phyloP scores from a whole-genome alignment of 1,140 invertebrate species.

The Lutraria rhynchaena region DNA sequence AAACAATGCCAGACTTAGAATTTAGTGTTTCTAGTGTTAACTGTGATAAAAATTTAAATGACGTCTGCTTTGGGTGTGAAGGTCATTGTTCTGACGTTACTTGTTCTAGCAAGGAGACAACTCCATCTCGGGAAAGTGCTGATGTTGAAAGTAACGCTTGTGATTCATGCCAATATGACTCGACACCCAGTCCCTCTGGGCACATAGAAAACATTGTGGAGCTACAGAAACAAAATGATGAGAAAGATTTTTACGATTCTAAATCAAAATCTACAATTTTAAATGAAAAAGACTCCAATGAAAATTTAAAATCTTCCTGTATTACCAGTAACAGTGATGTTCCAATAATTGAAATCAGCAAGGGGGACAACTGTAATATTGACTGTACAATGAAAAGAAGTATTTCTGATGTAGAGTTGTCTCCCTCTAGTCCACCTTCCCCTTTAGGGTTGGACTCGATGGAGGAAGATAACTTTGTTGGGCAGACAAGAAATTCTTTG shows the following conservation, averaged over 20 bases:
- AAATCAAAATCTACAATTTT: slow-evolving; percentile 60
- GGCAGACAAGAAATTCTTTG: slow-evolving; percentile 30
- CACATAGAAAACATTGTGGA: slow-evolving; percentile 64
- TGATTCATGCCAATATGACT: slow-evolving; percentile 68
- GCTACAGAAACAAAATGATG: slow-evolving; percentile 64
- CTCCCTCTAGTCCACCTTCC: slow-evolving; percentile 60
- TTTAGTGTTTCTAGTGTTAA: slow-evolving; percentile 33
- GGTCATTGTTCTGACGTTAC: slow-evolving; percentile 77
- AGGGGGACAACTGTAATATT: slow-evolving; percentile 64
- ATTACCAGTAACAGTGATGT: slow-evolving; percentile 15
- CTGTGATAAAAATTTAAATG: slow-evolving; percentile 76
- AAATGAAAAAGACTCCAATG: slow-evolving; percentile 77
- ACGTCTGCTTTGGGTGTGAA: slow-evolving; percentile 81
- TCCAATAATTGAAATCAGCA: slow-evolving; percentile 60
- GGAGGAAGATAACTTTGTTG: slow-evolving; percentile 58
- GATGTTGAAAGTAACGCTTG: slow-evolving; percentile 74
- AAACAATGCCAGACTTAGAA: slow-evolving; percentile 10
- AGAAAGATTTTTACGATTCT: slow-evolving; percentile 20
- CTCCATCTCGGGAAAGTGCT: slow-evolving; percentile 70
- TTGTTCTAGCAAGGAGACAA: slow-evolving; percentile 74
- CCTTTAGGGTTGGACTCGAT: slow-evolving; percentile 37
- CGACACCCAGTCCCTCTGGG: slow-evolving; percentile 60
- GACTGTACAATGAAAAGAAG: slow-evolving; percentile 69
- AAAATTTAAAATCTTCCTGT: slow-evolving; percentile 73
- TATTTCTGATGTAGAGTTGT: slow-evolving; percentile 71